Evolutionary conservation across 2,113 vertebrate species (phyloP), one percentile per base, ranked within the genome.

Genomic region (Dermatemys mawii): DNA sequence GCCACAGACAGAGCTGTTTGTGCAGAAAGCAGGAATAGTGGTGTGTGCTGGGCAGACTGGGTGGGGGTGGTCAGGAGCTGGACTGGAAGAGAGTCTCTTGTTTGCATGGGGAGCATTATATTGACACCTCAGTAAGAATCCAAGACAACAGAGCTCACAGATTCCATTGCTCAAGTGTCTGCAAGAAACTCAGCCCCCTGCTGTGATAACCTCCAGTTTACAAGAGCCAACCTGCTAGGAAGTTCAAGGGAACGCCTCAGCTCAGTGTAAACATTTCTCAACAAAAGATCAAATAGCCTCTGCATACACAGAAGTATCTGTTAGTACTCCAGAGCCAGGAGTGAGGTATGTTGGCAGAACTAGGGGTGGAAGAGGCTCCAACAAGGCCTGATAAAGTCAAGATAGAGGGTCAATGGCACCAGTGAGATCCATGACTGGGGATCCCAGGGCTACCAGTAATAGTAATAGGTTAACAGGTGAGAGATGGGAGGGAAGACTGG

Each of bases 1-100:
- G 67, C 73, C 1, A 1, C 0, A 0, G 60, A 78, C n/a, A 81
- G 90, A 84, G n/a, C 6, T 48, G 35, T 54, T n/a, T 0, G 0
- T 16, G 12, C 1, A 6, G 13, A 3, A 1, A 27, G 2, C 38
- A 80, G 49, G 1, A 27, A 51, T 54, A 5, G 2, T 5, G 24
- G 49, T 81, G 26, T 7, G 9, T 48, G 4, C 8, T 22, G 8
- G 44, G 49, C 50, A 78, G 81, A 63, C 14, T 0, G 3, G 80
- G 8, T 14, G 1, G 0, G 16, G 75, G 11, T 8, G 38, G 35
- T 7, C 38, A 9, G 21, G 48, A 75, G 10, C 38, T 75, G 38
- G 10, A 73, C 11, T 75, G 26, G 32, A 3, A 12, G 29, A 5
- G 32, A 38, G 24, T 35, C n/a, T 41, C 50, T 48, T 67, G 24